phyloP scores from a whole-genome alignment of 2,888 invertebrate genomes.

The Sipunculus nudus region DNA sequence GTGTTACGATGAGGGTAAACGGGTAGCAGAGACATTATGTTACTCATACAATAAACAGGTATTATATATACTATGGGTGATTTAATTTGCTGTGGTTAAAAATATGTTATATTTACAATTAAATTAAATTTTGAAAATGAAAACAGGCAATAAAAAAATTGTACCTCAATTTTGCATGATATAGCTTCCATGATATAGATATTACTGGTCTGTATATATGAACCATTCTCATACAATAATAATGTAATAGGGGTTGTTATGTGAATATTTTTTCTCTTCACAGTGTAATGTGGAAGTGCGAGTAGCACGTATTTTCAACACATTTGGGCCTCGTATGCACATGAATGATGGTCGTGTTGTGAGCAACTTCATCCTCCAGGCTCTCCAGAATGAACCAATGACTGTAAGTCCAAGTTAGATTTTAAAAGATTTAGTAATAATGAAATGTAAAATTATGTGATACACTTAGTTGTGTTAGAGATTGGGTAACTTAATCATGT shows the following conservation, averaged over 20 bases:
- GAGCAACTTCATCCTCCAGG: conserved; percentile 97
- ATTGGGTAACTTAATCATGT: not conserved
- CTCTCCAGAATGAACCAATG: conserved; percentile 91
- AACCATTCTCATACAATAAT: too few relatives aligned
- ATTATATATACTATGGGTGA: too few relatives aligned
- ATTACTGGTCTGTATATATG: too few relatives aligned
- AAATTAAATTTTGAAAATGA: too few relatives aligned
- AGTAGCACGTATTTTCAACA: conserved; percentile 98
- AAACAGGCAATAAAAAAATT: too few relatives aligned
- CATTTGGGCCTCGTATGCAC: conserved; percentile 98
- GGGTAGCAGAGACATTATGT: conserved; percentile 93
- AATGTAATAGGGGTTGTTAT: too few relatives aligned
- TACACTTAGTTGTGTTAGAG: not conserved
- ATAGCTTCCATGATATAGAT: too few relatives aligned
- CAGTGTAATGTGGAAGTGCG: conserved; percentile 93
- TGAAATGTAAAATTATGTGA: not conserved
- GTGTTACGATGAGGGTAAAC: conserved; percentile 99
- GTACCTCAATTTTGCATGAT: too few relatives aligned
- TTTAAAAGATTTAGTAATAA: too few relatives aligned
- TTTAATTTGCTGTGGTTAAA: too few relatives aligned
- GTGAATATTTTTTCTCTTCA: too few relatives aligned
- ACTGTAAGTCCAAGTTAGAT: conserved; percentile 77
- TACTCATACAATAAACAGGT: conserved; percentile 94
- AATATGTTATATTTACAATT: too few relatives aligned
- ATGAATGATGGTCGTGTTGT: conserved; percentile 98